These are phyloP conservation scores for Teleogryllus occipitalis DNA, from an alignment of 1,140 invertebrate genomes.

Conservation along the genomic window DNA sequence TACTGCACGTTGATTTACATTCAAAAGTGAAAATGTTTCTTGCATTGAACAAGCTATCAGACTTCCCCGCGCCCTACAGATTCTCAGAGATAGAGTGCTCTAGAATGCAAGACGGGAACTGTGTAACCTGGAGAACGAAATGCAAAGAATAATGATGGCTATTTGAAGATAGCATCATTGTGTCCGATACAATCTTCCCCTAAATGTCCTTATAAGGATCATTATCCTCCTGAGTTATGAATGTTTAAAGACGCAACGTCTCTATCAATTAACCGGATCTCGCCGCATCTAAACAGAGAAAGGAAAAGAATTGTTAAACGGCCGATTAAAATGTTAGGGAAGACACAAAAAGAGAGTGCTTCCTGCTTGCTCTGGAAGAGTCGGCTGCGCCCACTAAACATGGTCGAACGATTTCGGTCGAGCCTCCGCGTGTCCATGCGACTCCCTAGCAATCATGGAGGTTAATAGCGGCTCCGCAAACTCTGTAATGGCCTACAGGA, in stretches of 20 bases:
- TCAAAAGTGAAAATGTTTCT: too few relatives aligned
- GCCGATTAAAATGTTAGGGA: neutral
- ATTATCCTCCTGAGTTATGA: neutral
- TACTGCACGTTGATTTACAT: too few relatives aligned
- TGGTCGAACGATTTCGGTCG: too few relatives aligned
- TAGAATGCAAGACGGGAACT: neutral
- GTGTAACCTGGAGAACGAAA: neutral
- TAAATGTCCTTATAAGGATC: conserved; percentile 1
- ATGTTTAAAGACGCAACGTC: neutral
- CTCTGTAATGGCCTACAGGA: too few relatives aligned
- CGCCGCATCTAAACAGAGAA: neutral
- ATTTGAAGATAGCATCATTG: neutral
- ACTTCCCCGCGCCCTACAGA: neutral
- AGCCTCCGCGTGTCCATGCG: too few relatives aligned
- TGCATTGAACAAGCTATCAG: too few relatives aligned
- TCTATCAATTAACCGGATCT: neutral
- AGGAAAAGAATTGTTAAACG: neutral
- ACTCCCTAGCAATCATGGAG: too few relatives aligned
- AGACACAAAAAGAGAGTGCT: too few relatives aligned
- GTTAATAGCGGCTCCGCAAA: too few relatives aligned
- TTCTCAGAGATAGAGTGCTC: neutral
- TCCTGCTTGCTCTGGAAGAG: too few relatives aligned
- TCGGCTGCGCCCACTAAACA: too few relatives aligned
- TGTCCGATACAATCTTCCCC: neutral
- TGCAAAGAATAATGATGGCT: conserved; percentile 1